Conservation (phyloP, 1,140 invertebrate species). For the Trachymyrmex cornetzi region DNA sequence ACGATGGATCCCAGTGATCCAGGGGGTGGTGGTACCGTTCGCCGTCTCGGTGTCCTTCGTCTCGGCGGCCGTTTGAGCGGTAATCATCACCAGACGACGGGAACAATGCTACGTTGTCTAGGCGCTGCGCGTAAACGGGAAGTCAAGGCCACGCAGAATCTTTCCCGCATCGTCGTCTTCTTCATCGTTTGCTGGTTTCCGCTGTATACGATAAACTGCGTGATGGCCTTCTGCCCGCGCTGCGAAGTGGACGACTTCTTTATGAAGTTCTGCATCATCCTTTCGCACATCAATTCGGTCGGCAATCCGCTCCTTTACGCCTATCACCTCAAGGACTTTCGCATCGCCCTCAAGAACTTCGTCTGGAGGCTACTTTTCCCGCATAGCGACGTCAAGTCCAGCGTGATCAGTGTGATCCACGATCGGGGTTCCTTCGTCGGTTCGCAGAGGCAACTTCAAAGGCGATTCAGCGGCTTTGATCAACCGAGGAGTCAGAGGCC, state of each 20-base stretch:
- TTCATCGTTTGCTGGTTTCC: slow-evolving; percentile 98
- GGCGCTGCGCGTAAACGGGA: slow-evolving; percentile 94
- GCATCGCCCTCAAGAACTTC: slow-evolving; percentile 90
- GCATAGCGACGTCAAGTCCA: slow-evolving; percentile 65
- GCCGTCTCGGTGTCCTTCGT: slow-evolving; percentile 2
- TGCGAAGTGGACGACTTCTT: slow-evolving; percentile 90
- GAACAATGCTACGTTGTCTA: slow-evolving; percentile 92
- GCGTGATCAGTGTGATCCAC: slow-evolving; percentile 68
- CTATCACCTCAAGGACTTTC: slow-evolving; percentile 95
- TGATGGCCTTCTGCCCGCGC: slow-evolving; percentile 92
- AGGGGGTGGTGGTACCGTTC: slow-evolving; percentile 41
- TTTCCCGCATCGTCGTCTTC: slow-evolving; percentile 96
- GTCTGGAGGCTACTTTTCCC: slow-evolving; percentile 82
- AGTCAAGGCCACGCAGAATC: slow-evolving; percentile 96
- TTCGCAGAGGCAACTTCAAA: slow-evolving; percentile 63
- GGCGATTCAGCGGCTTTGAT: slow-evolving; percentile 13
- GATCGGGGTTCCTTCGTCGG: slow-evolving; percentile 71
- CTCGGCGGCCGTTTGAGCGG: background rate
- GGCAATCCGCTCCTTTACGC: slow-evolving; percentile 96
- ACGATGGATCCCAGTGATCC: slow-evolving; percentile 87
- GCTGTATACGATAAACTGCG: slow-evolving; percentile 96
- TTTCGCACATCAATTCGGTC: slow-evolving; percentile 96
- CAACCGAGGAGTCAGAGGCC: slow-evolving; percentile 8
- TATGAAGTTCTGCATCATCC: slow-evolving; percentile 94
- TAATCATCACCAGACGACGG: slow-evolving; percentile 75